Conservation (phyloP, 2,113 vertebrate genomes). For the Indri indri region DNA sequence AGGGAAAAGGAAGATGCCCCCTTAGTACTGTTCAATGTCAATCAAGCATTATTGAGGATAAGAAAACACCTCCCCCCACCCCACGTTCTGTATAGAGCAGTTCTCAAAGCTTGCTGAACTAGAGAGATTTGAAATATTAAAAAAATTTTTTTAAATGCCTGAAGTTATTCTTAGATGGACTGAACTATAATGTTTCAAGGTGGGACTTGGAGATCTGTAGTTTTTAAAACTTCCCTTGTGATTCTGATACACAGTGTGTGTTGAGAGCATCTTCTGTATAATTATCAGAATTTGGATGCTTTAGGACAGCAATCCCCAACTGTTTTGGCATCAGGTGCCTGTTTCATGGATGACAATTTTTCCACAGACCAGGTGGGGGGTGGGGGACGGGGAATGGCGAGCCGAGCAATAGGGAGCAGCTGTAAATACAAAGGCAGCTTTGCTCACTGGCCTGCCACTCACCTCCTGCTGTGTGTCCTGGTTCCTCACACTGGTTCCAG, state of each 20-base stretch:
- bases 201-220: neutral
- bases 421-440: too few relatives aligned
- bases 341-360: too few relatives aligned
- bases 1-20: neutral
- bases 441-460: too few relatives aligned
- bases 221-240: neutral
- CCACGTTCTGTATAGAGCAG: neutral
- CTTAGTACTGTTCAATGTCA: neutral
- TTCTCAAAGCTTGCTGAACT: neutral
- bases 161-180: neutral
- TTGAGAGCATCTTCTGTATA: neutral
- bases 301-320: neutral
- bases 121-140: neutral
- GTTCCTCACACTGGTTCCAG: too few relatives aligned
- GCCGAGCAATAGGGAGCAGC: too few relatives aligned
- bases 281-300: neutral
- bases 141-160: neutral
- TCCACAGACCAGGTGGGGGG: too few relatives aligned
- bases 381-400: too few relatives aligned
- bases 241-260: neutral
- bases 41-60: neutral
- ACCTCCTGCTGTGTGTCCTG: too few relatives aligned
- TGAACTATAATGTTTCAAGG: neutral
- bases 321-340: too few relatives aligned
- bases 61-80: neutral